Conservation (phyloP, 2,888 invertebrate species). For the Eueremaeus valkanovi region DNA sequence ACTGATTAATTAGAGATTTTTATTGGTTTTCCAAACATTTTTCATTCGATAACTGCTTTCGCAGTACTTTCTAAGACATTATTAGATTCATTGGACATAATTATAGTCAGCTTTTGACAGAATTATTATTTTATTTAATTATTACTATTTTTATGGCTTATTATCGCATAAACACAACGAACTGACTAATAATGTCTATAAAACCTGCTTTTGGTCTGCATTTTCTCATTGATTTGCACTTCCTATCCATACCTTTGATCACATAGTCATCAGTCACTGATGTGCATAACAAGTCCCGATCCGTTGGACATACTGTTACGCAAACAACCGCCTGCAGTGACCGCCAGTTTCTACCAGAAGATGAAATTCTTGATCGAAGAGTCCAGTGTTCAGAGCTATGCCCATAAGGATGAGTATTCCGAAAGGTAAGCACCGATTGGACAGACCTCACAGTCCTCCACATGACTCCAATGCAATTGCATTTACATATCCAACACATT, state of each 20-base stretch:
- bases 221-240: not conserved
- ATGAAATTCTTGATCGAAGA: conserved; percentile 98
- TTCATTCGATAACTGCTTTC: not conserved
- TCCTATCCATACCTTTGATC: not conserved
- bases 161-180: conserved; percentile 5
- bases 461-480: not conserved
- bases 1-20: not conserved
- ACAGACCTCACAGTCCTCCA: too few relatives aligned
- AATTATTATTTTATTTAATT: conserved; percentile 1
- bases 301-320: conserved; percentile 91
- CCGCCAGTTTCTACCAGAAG: conserved; percentile 95
- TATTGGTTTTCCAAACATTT: not conserved
- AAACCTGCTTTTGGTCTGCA: not conserved
- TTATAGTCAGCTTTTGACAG: not conserved
- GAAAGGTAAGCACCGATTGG: conserved; percentile 69
- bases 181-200: not conserved
- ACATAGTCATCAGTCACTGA: conserved; percentile 55
- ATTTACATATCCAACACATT: not conserved
- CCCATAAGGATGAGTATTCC: conserved; percentile 90
- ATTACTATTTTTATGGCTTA: not conserved
- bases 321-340: conserved; percentile 93
- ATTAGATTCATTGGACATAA: not conserved
- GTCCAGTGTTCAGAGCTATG: conserved; percentile 95
- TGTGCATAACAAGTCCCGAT: conserved; percentile 90
- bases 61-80: not conserved